These are phyloP conservation scores for Enteromius thamalakanensis DNA, from an alignment of 2,797 vertebrate species.

Conservation along the genomic window DNA sequence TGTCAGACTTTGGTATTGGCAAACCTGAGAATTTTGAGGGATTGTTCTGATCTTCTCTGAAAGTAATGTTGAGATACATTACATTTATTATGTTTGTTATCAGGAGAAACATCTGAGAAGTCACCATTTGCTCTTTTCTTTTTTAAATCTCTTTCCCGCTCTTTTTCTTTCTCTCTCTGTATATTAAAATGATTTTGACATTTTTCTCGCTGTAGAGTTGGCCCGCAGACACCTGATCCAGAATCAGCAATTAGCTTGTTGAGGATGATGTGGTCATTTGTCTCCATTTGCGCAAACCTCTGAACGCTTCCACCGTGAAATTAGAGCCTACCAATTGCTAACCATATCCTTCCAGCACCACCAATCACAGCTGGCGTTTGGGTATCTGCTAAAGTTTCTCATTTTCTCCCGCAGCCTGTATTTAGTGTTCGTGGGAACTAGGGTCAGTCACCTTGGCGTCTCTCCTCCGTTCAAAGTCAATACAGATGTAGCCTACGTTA, in stretches of 20 bases:
- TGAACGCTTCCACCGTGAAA: constrained; percentile 75
- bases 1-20: not conserved
- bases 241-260: not conserved
- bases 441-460: constrained; percentile 68
- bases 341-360: constrained; percentile 54
- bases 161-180: not conserved
- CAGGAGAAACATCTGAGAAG: not conserved
- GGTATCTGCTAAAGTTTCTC: constrained; percentile 71
- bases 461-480: constrained; percentile 58
- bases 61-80: not conserved
- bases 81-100: not conserved
- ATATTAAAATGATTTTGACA: not conserved
- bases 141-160: too few species aligned
- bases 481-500: not conserved
- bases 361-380: constrained; percentile 73
- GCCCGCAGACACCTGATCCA: not conserved
- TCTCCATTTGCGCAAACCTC: constrained; percentile 55
- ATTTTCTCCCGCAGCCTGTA: constrained; percentile 75
- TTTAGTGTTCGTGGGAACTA: constrained; percentile 74
- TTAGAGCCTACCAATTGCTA: constrained; percentile 70
- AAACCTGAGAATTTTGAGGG: not conserved
- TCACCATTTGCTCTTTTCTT: not conserved
- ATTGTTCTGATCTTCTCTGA: not conserved
- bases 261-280: constrained; percentile 51
- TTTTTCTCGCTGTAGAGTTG: not conserved